Conservation (phyloP, 2,113 vertebrate genomes). For the Oryzias curvinotus region DNA sequence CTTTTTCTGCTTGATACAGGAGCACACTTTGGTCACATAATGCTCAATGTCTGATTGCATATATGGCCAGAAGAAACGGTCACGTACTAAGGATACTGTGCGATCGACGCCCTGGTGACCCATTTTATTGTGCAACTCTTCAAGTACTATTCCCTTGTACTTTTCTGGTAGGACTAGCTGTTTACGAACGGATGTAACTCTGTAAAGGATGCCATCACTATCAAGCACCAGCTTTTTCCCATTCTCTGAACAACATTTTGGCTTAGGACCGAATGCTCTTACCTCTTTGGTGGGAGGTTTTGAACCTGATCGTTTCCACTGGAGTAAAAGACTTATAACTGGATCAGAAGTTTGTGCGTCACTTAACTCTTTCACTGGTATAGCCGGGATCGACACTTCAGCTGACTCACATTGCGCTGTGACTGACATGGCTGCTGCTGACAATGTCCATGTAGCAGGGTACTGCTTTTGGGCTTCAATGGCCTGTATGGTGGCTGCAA, state of each 20-base stretch:
- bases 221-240: conserved; percentile 9
- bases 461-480: neutral
- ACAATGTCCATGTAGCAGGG: neutral
- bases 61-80: conserved; percentile 6
- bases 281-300: neutral
- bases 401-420: neutral
- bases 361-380: too few relatives aligned
- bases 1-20: conserved; percentile 11
- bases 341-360: too few relatives aligned
- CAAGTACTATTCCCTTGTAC: neutral
- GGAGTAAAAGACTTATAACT: neutral
- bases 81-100: neutral
- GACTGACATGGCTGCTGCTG: neutral
- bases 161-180: neutral
- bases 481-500: neutral
- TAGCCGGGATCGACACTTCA: too few relatives aligned
- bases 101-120: neutral
- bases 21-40: neutral
- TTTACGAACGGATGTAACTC: neutral
- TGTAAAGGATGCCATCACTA: conserved; percentile 5
- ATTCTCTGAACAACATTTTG: neutral
- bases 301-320: neutral
- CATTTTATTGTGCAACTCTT: conserved; percentile 4
- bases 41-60: conserved; percentile 5
- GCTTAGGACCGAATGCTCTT: neutral